Evolutionary conservation across 1,140 invertebrate species (phyloP).

Genomic region (Drosophila novamexicana): DNA sequence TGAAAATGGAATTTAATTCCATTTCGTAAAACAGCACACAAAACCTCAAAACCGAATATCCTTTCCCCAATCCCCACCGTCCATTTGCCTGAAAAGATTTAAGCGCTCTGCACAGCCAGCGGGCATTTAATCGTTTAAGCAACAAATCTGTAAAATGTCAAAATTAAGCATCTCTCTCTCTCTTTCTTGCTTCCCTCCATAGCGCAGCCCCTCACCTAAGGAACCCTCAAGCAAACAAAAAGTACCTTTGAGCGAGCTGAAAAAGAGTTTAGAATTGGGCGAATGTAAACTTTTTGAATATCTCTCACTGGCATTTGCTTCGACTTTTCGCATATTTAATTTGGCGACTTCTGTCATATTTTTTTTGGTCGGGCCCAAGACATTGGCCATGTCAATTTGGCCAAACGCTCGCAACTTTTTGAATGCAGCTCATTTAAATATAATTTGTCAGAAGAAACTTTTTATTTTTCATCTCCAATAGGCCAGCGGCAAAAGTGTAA

Average conservation of each 20-base stretch:
- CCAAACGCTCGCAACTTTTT: slow-evolving; percentile 60
- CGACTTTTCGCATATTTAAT: slow-evolving; percentile 79
- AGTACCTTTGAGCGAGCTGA: slow-evolving; percentile 3
- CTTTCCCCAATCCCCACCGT: too few species aligned
- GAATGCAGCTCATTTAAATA: slow-evolving; percentile 79
- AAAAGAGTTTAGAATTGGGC: slow-evolving; percentile 65
- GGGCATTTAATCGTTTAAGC: slow-evolving; percentile 58
- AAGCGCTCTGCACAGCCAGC: slow-evolving; percentile 12
- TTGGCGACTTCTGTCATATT: slow-evolving; percentile 67
- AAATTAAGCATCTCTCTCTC: slow-evolving; percentile 18
- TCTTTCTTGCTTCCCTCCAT: too few species aligned
- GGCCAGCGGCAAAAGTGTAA: slow-evolving; percentile 3
- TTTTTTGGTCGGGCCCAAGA: slow-evolving; percentile 20
- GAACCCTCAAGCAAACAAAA: slow-evolving; percentile 1
- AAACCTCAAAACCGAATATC: not conserved
- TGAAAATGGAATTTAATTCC: slow-evolving; percentile 74
- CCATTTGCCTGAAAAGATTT: slow-evolving; percentile 12
- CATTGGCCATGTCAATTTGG: slow-evolving; percentile 62
- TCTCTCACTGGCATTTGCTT: slow-evolving; percentile 54
- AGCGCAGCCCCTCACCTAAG: not conserved
- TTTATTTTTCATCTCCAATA: slow-evolving; percentile 41
- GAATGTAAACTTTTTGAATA: slow-evolving; percentile 57
- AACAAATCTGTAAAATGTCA: slow-evolving; percentile 51
- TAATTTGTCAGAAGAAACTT: slow-evolving; percentile 65
- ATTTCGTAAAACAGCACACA: slow-evolving; percentile 46